Base-by-base conservation (phyloP, 2,797 vertebrate species). In the Eleutherodactylus coqui region DNA sequence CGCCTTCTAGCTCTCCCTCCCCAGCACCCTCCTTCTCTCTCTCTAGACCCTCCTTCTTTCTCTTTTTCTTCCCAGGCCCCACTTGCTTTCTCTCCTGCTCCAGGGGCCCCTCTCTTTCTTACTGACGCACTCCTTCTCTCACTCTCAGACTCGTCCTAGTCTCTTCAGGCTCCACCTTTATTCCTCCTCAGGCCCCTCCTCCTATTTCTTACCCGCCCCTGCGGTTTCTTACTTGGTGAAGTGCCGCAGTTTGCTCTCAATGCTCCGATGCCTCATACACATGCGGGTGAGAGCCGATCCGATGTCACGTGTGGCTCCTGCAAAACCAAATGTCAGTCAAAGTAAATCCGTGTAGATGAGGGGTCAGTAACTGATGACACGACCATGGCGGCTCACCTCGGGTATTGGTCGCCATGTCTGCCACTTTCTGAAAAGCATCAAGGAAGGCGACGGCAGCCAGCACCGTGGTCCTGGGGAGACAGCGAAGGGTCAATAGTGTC, bases 371-470 rank as follows among this genome's bases (percentile, higher is more conserved):
- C 3, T 7, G 10, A 2, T 3, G 69, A n/a, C 67, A 41, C 24
- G 36, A 70, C 9, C 6, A 10, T 41, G 45, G 11, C 11, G 41
- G 43, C 95, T 89, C 94, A 99, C 98, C 98, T 96, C 98, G 94
- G 51, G 98, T 97, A 95, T 98, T 99, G 92, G 98, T 99, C 80
- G 98, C 98, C 97, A 99, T 98, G 91, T 99, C 98, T 0, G 97
- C 98, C 93, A 99, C 97, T 94, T 97, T 99, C 95, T 99, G 98
- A 94, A 99, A 99, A 90, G 98, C 97, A 90, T 99, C 98, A 89
- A 99, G 92, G 93, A 99, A 99, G 89, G 97, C 96, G 85, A 98
- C 97, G 29, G 97, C 97, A 32, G 97, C 97, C 92, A 98, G 93
- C 86, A 98, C 97, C 0, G 98, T 98, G 87, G 98, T 98, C 93